Evolutionary conservation across 1,140 invertebrate genomes (phyloP).

Genomic region (Zaprionus inermis): DNA sequence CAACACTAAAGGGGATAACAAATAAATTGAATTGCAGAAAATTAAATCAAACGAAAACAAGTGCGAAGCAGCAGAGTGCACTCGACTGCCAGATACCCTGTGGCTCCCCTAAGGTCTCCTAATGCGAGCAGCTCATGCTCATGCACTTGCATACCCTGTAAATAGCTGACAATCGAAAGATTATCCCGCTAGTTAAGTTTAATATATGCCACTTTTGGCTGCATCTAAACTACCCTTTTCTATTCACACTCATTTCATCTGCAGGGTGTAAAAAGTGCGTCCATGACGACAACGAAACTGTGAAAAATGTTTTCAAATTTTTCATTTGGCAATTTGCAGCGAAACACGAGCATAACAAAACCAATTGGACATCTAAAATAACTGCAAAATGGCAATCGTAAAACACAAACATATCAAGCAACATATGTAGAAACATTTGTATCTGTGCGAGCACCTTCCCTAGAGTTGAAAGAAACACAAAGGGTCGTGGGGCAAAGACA

Average conservation of each 20-base stretch:
- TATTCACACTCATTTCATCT: no score
- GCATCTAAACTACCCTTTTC: background rate
- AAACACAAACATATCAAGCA: conserved; percentile 25
- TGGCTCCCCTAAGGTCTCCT: no score
- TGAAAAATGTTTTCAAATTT: conserved; percentile 69
- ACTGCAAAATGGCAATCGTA: conserved; percentile 46
- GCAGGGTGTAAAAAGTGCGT: conserved; percentile 21
- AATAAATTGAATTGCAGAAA: conserved; percentile 68
- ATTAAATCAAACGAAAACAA: conserved; percentile 74
- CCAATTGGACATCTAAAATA: conserved; percentile 38
- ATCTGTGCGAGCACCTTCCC: no score
- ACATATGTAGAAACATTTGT: conserved; percentile 4
- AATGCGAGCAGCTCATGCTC: background rate
- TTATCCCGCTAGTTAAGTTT: no score
- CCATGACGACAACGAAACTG: conserved; percentile 27
- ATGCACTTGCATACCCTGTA: background rate
- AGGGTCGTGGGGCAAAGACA: background rate
- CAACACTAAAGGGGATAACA: conserved; percentile 22
- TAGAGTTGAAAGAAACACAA: background rate
- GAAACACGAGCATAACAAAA: conserved; percentile 21
- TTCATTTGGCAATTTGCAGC: conserved; percentile 52
- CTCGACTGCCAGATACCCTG: conserved; percentile 26
- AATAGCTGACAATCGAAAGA: no score
- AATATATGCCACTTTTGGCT: no score
- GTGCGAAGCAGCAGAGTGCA: background rate